phyloP scores from a whole-genome alignment of 2,888 invertebrate genomes.

The Hypsopygia costalis region DNA sequence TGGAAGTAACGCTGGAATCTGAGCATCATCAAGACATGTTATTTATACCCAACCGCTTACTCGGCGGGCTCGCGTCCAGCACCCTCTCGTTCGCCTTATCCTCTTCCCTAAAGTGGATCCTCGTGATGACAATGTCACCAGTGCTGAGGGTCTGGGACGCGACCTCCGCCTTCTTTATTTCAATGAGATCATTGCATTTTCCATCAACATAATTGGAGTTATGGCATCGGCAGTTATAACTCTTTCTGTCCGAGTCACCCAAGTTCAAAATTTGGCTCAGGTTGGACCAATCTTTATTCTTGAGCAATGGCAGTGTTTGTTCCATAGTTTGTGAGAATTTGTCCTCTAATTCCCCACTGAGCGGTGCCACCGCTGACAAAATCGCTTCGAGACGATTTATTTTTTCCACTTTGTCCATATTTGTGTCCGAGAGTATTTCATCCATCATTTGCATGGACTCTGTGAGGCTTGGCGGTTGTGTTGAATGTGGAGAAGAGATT shows the following conservation, averaged over 20 bases:
- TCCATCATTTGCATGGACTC: slow-evolving; percentile 95
- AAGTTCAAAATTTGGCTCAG: slow-evolving; percentile 72
- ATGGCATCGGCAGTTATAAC: slow-evolving; percentile 81
- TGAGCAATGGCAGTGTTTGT: slow-evolving; percentile 73
- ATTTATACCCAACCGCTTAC: slow-evolving; percentile 63
- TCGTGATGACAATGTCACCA: slow-evolving; percentile 95
- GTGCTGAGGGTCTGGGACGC: slow-evolving; percentile 94
- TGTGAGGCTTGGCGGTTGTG: slow-evolving; percentile 90
- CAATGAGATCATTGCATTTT: slow-evolving; percentile 70
- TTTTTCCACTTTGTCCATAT: slow-evolving; percentile 91
- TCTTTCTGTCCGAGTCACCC: slow-evolving; percentile 62
- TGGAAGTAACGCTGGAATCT: slow-evolving; percentile 46
- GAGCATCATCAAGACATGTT: slow-evolving; percentile 70
- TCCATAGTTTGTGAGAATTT: slow-evolving; percentile 77
- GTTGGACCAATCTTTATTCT: slow-evolving; percentile 77
- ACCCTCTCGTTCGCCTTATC: slow-evolving; percentile 70
- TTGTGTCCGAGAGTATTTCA: slow-evolving; percentile 89
- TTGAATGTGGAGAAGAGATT: slow-evolving; percentile 86
- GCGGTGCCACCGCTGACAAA: slow-evolving; percentile 87
- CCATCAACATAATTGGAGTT: slow-evolving; percentile 57
- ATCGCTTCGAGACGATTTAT: slow-evolving; percentile 94
- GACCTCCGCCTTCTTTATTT: slow-evolving; percentile 73
- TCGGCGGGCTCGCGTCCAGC: slow-evolving; percentile 66
- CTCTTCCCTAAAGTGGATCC: slow-evolving; percentile 83
- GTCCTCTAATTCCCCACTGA: slow-evolving; percentile 81